These are phyloP conservation scores for Plebejus anna DNA, from an alignment of 2,888 invertebrate species.

Conservation along the genomic window DNA sequence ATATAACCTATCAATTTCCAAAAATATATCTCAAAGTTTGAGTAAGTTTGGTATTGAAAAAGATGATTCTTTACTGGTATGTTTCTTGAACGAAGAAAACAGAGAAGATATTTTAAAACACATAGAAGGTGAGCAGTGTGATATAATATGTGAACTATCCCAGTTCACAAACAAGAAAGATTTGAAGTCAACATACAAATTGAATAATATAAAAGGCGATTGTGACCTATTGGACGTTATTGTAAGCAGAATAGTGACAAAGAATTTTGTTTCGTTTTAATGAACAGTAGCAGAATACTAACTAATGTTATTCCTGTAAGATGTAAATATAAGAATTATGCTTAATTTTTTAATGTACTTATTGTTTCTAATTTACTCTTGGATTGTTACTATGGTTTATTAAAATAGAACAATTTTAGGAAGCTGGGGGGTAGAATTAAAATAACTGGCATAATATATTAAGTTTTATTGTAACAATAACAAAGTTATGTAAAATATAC, in stretches of 20 bases:
- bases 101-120: conserved; percentile 58
- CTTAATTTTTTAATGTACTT: background rate
- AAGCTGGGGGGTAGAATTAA: background rate
- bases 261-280: conserved; percentile 75
- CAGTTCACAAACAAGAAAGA: conserved; percentile 68
- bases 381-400: no score
- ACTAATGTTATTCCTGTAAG: background rate
- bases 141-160: conserved; percentile 70
- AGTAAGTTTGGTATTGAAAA: conserved; percentile 81
- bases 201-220: conserved; percentile 63
- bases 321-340: background rate
- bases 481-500: conserved; percentile 75
- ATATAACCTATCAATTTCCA: conserved; percentile 83
- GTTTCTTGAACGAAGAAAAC: conserved; percentile 51
- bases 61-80: conserved; percentile 53
- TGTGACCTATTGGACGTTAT: conserved; percentile 80
- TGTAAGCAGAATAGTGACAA: conserved; percentile 83
- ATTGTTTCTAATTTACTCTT: no score
- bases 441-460: conserved; percentile 28
- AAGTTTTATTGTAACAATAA: conserved; percentile 75
- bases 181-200: conserved; percentile 23
- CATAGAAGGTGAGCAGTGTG: conserved; percentile 77
- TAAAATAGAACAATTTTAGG: no score
- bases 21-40: conserved; percentile 85
- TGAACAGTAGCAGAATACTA: background rate